Base-by-base conservation (phyloP, 2,888 invertebrate genomes). In the Drosophila longiperda region DNA sequence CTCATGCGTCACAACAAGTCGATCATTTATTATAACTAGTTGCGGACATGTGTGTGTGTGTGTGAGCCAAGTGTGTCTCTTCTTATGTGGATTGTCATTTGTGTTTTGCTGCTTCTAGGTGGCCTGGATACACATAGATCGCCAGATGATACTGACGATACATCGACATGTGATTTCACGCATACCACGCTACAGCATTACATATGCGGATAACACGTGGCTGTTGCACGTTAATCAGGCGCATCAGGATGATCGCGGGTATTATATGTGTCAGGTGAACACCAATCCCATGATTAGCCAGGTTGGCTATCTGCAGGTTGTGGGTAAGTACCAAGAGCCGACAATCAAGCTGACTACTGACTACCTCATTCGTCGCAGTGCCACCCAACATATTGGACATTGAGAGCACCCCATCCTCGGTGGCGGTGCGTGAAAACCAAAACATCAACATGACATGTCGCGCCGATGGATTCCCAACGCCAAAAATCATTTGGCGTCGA, bases 281-380 rank as follows among this genome's bases (percentile, higher is more conserved):
- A 98, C 98, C 55, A 97, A 97, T 93, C 98, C 98, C 0, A 98
- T 98, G 98, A 98, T 98, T 92, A 98, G 97, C 92, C 98, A 98
- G 95, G 97, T 98, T 42, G 98, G 98, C 68, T 98, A 97, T 92
- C 95, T 98, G 49, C 97, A 98, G 94, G 98, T 98, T 73, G 97
- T 98, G 45, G 98, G 98, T 98, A 92, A 95, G 97, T 90, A 33
- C 1, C 48, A 17, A 20, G 9, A 6, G 5, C n/a, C 4, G 23
- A 15, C 23, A 45, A 23, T 45, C 54, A 38, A 26, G 17, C 7
- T 17, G 29, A 29, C n/a, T 20, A 59, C n/a, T 40, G 38, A 17
- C 34, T 1, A 15, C 36, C 40, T 6, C 15, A 20, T 17, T 40
- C 57, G 15, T 45, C 93, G 34, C 64, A 99, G 99, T 99, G 80